phyloP scores from a whole-genome alignment of 2,888 invertebrate genomes.

The Carcina quercana region DNA sequence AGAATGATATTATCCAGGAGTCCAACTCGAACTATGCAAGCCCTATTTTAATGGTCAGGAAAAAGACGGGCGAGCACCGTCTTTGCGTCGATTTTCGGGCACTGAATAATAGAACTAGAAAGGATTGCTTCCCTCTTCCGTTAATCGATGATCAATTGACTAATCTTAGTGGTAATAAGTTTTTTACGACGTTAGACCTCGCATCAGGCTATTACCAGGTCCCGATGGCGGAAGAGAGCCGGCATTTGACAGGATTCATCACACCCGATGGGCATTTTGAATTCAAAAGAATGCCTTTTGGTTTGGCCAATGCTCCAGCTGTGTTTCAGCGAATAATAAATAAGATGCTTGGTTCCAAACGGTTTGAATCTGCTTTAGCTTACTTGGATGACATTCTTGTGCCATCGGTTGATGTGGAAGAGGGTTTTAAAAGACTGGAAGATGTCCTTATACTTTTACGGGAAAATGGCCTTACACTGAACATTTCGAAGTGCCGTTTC shows the following conservation, averaged over 20 bases:
- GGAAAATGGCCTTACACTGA: slow-evolving; percentile 11
- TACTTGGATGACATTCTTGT: slow-evolving; percentile 19
- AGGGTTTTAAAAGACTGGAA: slow-evolving; percentile 11
- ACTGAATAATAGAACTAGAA: slow-evolving; percentile 21
- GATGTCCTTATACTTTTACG: slow-evolving; percentile 11
- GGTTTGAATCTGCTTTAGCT: slow-evolving; percentile 11
- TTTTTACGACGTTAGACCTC: slow-evolving; percentile 27
- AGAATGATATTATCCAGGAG: slow-evolving; percentile 16
- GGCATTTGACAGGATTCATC: slow-evolving; percentile 20
- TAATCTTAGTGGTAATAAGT: slow-evolving; percentile 21
- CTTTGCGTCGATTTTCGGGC: slow-evolving; percentile 21
- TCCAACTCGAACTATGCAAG: slow-evolving; percentile 18
- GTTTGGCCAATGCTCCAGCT: slow-evolving; percentile 23
- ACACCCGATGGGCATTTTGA: slow-evolving; percentile 26
- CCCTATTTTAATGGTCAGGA: slow-evolving; percentile 17
- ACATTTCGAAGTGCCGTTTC: slow-evolving; percentile 15
- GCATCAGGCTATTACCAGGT: slow-evolving; percentile 36
- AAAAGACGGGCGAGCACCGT: slow-evolving; percentile 18
- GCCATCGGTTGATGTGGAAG: slow-evolving; percentile 6
- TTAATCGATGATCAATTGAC: slow-evolving; percentile 23
- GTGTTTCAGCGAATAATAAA: slow-evolving; percentile 21
- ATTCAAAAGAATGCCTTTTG: slow-evolving; percentile 28
- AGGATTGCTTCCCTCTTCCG: slow-evolving; percentile 16
- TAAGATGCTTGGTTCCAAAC: slow-evolving; percentile 10
- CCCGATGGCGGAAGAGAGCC: slow-evolving; percentile 18